phyloP scores from a whole-genome alignment of 2,113 vertebrate genomes.

The Charina bottae region DNA sequence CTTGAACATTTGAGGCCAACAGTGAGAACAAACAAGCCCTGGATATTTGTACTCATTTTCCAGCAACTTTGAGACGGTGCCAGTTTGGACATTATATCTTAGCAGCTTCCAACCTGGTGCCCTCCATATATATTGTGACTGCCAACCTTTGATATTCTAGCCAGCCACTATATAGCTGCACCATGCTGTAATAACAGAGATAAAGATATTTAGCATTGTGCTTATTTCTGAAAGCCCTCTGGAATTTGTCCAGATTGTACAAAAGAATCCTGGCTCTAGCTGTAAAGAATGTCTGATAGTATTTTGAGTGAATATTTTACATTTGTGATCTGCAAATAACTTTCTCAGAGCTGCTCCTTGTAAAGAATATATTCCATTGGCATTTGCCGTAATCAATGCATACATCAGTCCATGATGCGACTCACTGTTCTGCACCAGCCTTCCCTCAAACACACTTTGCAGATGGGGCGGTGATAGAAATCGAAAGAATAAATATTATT shows the following conservation, averaged over 20 bases:
- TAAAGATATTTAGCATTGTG: too few relatives aligned
- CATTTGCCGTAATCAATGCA: conserved; percentile 54
- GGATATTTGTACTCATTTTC: too few relatives aligned
- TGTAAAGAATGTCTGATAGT: conserved; percentile 14
- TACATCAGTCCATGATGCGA: conserved; percentile 36
- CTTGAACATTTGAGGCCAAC: too few relatives aligned
- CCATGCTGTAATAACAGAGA: neutral
- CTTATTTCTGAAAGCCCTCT: neutral
- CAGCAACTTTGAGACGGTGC: too few relatives aligned
- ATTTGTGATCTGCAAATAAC: conserved; percentile 10
- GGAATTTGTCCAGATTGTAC: neutral
- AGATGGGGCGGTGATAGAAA: too few relatives aligned
- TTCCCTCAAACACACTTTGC: conserved; percentile 22
- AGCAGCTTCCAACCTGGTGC: too few relatives aligned
- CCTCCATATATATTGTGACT: too few relatives aligned
- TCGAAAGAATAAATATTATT: too few relatives aligned
- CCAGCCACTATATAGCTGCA: too few relatives aligned
- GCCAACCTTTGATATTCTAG: too few relatives aligned
- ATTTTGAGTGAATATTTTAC: conserved; percentile 27
- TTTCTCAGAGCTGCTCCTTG: neutral
- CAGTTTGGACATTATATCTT: too few relatives aligned
- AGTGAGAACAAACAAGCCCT: too few relatives aligned
- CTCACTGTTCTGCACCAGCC: conserved; percentile 43
- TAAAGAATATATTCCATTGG: conserved; percentile 40
- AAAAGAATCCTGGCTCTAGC: neutral